Base-by-base conservation (phyloP, 2,888 invertebrate genomes). In the Fissipunctia ypsillon region DNA sequence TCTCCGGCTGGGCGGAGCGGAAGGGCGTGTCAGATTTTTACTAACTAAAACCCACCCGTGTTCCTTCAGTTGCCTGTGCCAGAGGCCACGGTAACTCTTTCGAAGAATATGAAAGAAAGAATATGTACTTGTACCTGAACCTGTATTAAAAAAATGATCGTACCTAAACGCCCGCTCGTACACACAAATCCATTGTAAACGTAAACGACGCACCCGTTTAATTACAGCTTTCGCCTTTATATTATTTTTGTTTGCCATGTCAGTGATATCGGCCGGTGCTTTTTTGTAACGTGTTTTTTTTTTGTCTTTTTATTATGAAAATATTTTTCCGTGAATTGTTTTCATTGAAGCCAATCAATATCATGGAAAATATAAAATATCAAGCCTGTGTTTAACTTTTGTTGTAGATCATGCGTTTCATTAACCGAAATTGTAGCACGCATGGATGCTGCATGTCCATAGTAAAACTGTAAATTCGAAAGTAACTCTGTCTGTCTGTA, bases 121-220 rank as follows among this genome's bases (percentile, higher is more conserved):
- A n/a, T n/a, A n/a, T n/a, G 9, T 38, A 38, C 35, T 6, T 48
- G 50, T 31, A 64, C 48, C 61, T 66, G 31, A 45, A 66, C 66
- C 41, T 54, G 64, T 74, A 77, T 74, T 80, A 69, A 67, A 76
- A 84, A 84, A n/a, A 65, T 67, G 83, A 69, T 59, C 52, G 66
- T 43, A 52, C 67, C 54, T 76, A 68, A 84, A 72, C 57, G 66
- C 52, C 66, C 35, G 59, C 57, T 60, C 60, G 54, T 79, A 45
- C 72, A 70, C 69, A 78, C 77, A 73, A 83, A 85, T 83, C 70
- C 74, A 77, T 80, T 84, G 85, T 79, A 52, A 67, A 69, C 41
- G 65, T 74, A 82, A 79, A 76, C 70, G 79, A 73, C 68, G 68
- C 70, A 76, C 68, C 70, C 78, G 60, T 76, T 83, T 75, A 83